Percentiles rank a stretch among this genome's conserved stretches.
phyloP scores from a whole-genome alignment of 1,140 invertebrate species.

The Drosophila ogumai region DNA sequence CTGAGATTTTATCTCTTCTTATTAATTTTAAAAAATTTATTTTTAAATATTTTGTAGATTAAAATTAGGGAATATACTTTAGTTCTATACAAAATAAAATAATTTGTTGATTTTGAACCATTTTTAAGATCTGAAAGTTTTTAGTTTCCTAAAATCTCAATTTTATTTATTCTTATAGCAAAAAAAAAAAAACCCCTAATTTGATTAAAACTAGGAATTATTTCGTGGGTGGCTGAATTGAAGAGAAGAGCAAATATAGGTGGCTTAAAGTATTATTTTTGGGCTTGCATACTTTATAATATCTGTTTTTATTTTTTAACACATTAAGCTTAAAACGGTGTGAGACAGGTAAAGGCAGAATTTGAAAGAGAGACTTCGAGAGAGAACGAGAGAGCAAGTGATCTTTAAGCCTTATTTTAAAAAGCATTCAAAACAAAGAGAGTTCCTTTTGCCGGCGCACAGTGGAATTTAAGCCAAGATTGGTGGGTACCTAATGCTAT shows the following conservation, averaged over 20 bases:
- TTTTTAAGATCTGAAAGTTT: neutral
- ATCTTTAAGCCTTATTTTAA: slow-evolving; percentile 28
- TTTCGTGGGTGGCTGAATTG: slow-evolving; percentile 1
- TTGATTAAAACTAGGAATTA: neutral
- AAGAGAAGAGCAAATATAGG: neutral
- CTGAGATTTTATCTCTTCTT: no score
- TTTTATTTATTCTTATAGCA: neutral
- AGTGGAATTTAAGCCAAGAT: neutral
- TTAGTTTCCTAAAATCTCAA: neutral
- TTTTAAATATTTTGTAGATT: neutral
- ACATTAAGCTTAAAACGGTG: slow-evolving; percentile 3
- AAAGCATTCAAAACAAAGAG: slow-evolving; percentile 25
- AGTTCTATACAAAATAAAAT: neutral
- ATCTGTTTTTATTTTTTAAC: slow-evolving; percentile 3
- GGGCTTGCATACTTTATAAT: neutral
- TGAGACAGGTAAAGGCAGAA: slow-evolving; percentile 7
- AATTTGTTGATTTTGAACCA: neutral
- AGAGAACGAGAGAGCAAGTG: slow-evolving; percentile 13
- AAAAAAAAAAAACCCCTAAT: no score
- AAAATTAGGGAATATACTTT: neutral
- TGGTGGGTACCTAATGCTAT: neutral
- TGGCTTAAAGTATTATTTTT: slow-evolving; percentile 18
- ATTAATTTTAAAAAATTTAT: neutral
- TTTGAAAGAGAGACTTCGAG: neutral
- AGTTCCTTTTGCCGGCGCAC: slow-evolving; percentile 13